phyloP scores from a whole-genome alignment of 2,113 vertebrate genomes.

The Vulpes ferrilata region DNA sequence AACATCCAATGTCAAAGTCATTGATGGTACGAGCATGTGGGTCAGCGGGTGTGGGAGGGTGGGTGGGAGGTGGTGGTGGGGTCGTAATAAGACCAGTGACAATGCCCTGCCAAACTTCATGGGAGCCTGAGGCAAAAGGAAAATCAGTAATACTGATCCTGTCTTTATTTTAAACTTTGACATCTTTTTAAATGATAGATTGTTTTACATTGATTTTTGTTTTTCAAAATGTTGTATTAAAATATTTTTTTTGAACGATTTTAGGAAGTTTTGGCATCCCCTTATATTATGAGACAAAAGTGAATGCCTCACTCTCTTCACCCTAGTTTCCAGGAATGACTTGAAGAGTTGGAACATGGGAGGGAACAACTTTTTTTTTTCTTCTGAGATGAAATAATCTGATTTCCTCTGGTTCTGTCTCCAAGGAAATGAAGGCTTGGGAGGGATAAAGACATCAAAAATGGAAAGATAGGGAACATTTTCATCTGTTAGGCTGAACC shows the following conservation, averaged over 20 bases:
- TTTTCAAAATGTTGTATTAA: neutral
- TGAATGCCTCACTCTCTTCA: neutral
- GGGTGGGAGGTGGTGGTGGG: neutral
- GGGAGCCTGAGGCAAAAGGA: neutral
- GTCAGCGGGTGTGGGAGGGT: accelerated
- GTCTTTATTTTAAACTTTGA: neutral
- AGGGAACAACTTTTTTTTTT: neutral
- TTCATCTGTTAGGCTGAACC: neutral
- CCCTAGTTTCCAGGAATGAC: neutral
- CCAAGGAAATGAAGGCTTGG: neutral
- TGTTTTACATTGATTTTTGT: slow-evolving; percentile 22
- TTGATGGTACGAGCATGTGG: neutral
- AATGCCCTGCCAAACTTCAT: neutral
- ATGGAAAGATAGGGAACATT: neutral
- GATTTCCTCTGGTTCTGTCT: neutral
- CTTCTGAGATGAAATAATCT: neutral
- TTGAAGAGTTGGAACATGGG: neutral
- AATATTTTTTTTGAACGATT: neutral
- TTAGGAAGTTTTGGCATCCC: neutral
- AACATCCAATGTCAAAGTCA: neutral
- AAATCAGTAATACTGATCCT: neutral
- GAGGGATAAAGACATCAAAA: neutral
- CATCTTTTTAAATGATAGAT: neutral
- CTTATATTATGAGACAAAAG: neutral
- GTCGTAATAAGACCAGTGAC: neutral